Percentiles rank a stretch among this genome's conserved stretches.
phyloP scores from a whole-genome alignment of 2,797 vertebrate species.

The Channa striata region DNA sequence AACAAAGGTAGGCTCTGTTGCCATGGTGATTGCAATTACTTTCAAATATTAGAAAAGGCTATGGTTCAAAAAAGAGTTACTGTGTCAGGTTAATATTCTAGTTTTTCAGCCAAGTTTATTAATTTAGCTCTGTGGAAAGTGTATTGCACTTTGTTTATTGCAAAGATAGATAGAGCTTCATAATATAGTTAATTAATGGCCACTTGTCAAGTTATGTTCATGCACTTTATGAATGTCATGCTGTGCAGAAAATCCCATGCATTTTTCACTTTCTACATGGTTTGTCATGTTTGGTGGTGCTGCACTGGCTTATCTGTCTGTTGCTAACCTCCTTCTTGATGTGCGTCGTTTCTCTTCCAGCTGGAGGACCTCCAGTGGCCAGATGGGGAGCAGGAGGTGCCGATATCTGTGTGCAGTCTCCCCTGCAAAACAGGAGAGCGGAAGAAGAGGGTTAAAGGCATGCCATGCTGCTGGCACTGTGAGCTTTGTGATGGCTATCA shows the following conservation, averaged over 20 bases:
- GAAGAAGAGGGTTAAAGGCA: constrained; percentile 97
- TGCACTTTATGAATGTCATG: background rate
- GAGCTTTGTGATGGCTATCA: constrained; percentile 97
- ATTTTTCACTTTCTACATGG: background rate
- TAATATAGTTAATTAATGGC: background rate
- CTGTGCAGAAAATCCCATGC: background rate
- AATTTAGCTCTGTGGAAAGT: too few species aligned
- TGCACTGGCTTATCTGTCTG: constrained; percentile 16
- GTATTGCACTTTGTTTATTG: too few species aligned
- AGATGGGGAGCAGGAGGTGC: constrained; percentile 88
- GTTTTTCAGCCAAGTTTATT: background rate
- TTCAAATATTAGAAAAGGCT: constrained; percentile 70
- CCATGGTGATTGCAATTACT: constrained; percentile 80
- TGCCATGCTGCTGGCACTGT: constrained; percentile 98
- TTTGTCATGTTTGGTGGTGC: constrained; percentile 9
- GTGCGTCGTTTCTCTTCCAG: constrained; percentile 79
- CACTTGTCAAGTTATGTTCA: constrained; percentile 3
- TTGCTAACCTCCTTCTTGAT: constrained; percentile 38
- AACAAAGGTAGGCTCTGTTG: constrained; percentile 73
- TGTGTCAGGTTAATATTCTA: constrained; percentile 25
- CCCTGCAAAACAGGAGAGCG: constrained; percentile 95
- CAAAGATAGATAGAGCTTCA: constrained; percentile 8
- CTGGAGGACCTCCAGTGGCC: constrained; percentile 98
- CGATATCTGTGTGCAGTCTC: constrained; percentile 93
- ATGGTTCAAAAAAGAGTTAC: constrained; percentile 49